Conservation (phyloP, 2,797 vertebrate species). For the Paedocypris micromegethes region DNA sequence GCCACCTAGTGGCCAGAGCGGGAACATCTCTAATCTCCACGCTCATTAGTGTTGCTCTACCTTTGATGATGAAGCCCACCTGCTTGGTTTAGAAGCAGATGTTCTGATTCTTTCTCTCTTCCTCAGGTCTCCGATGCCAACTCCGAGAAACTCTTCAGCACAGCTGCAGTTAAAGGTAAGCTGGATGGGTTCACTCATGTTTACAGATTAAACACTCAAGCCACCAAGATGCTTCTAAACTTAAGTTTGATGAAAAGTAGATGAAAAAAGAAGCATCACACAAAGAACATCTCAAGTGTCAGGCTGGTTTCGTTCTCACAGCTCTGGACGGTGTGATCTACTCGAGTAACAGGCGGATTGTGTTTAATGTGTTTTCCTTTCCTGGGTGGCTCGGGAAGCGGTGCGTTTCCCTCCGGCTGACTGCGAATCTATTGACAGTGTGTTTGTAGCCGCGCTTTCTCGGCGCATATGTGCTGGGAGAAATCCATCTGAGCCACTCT, state of each 20-base stretch:
- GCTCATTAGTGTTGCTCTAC: slow-evolving; percentile 31
- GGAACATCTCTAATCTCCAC: slow-evolving; percentile 49
- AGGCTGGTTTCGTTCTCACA: not conserved
- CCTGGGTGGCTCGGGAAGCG: slow-evolving; percentile 14
- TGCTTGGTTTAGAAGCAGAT: slow-evolving; percentile 36
- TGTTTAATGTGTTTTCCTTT: slow-evolving; percentile 16
- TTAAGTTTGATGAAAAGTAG: not conserved
- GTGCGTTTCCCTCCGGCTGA: slow-evolving; percentile 25
- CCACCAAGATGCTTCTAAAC: too few species aligned
- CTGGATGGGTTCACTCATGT: slow-evolving; percentile 1
- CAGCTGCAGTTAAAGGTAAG: slow-evolving; percentile 91
- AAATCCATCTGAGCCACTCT: slow-evolving; percentile 47
- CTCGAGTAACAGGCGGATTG: slow-evolving; percentile 11
- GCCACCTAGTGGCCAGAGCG: slow-evolving; percentile 75
- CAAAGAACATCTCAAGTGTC: not conserved
- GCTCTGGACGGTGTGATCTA: slow-evolving; percentile 10
- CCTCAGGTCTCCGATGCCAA: slow-evolving; percentile 89
- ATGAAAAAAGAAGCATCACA: not conserved
- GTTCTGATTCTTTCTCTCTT: slow-evolving; percentile 46
- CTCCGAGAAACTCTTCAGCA: slow-evolving; percentile 94
- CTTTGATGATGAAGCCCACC: slow-evolving; percentile 42
- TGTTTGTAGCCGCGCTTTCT: slow-evolving; percentile 44
- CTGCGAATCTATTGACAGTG: slow-evolving; percentile 40
- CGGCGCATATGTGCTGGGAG: slow-evolving; percentile 33
- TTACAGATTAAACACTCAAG: not conserved